Base-by-base conservation (phyloP, 2,797 vertebrate species). In the Tenualosa ilisha region DNA sequence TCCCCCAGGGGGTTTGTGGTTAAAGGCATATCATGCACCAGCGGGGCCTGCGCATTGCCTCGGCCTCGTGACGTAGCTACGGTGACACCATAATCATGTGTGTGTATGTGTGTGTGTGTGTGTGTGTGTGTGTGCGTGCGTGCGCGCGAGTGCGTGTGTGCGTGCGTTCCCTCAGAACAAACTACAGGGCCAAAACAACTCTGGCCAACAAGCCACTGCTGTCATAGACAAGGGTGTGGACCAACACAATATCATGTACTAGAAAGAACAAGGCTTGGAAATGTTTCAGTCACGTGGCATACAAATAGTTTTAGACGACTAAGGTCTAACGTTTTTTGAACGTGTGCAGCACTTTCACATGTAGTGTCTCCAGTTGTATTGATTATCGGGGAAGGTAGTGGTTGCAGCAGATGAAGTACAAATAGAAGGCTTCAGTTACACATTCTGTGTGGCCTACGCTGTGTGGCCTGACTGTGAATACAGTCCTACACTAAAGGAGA, bases 21-120 rank as follows among this genome's bases (percentile, higher is more conserved):
- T 92, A 91, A 56, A 91, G 89, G 87, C 86, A 88, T 92, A 93
- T 93, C 93, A 90, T 75, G 31, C 31, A 17, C 24, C 63, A 68
- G 63, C 24, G 3, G 24, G 24, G 63, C 63, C 61, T 65, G 65
- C 65, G 15, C 26, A 6, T 0, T 15, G 31, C 31, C 68, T 75
- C 24, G 68, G 31, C 68, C 63, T 84, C 20, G 50, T 75, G 79
- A 68, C 37, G 79, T 79, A 17, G 46, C 37, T 82, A 82, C 82
- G 68, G 68, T 83, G 81, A 50, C 68, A 81, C 31, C 11, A 81
- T 84, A 72, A 72, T 72, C 31, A 6, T 17, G 68, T 40, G 24
- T 31, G 26, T 65, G 24, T 31, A 8, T 31, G 24, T 31, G 63
- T 65, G 24, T n/a, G n/a, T 15, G 31, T 17, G 68, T 6, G 68